Evolutionary conservation across 53 echinoderm and acorn worm species (phyloP).

Genomic region (Zoroaster sp.): DNA sequence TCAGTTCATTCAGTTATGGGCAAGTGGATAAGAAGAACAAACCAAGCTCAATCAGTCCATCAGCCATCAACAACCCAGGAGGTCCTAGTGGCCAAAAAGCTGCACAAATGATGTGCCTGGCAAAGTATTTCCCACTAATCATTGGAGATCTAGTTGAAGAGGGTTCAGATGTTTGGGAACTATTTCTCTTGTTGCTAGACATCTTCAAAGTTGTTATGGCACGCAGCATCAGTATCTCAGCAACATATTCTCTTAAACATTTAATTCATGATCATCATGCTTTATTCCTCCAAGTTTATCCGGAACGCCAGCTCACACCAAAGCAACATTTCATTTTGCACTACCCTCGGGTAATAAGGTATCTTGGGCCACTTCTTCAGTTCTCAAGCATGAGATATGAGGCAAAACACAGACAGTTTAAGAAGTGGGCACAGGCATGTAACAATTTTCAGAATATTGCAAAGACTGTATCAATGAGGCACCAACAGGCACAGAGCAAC

Average conservation of each 20-base stretch:
- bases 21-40: slow-evolving; percentile 37
- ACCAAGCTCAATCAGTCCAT: slow-evolving; percentile 30
- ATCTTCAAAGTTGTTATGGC: slow-evolving; percentile 55
- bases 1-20: slow-evolving; percentile 53
- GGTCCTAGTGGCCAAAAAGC: slow-evolving; percentile 65
- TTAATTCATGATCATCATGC: slow-evolving; percentile 58
- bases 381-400: slow-evolving; percentile 45
- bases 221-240: slow-evolving; percentile 33
- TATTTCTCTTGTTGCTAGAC: slow-evolving; percentile 30
- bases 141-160: slow-evolving; percentile 57
- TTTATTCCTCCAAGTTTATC: not conserved
- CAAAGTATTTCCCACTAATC: slow-evolving; percentile 47
- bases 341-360: slow-evolving; percentile 12
- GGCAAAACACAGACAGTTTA: slow-evolving; percentile 47
- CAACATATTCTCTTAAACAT: slow-evolving; percentile 30
- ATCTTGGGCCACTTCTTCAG: slow-evolving; percentile 23
- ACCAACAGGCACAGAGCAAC: slow-evolving; percentile 5
- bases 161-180: slow-evolving; percentile 19
- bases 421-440: too few relatives aligned
- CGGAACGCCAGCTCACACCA: slow-evolving; percentile 44
- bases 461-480: too few relatives aligned
- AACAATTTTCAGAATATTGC: too few relatives aligned
- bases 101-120: slow-evolving; percentile 52
- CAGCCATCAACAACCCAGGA: not conserved
- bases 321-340: slow-evolving; percentile 64